phyloP scores from a whole-genome alignment of 2,113 vertebrate genomes.

The Phainopepla nitens region DNA sequence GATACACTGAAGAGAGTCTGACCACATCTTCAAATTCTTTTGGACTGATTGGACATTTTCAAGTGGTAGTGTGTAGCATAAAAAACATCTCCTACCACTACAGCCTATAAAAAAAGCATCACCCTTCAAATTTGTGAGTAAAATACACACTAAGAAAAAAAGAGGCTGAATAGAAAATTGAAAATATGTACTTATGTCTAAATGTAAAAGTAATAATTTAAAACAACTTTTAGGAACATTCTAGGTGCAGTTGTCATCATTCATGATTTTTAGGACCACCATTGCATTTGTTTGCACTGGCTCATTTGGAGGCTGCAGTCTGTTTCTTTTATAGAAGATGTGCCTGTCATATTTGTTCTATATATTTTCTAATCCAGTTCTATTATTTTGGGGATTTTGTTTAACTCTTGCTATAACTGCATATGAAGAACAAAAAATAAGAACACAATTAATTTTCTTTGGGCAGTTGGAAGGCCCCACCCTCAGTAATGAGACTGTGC shows the following conservation, averaged over 20 bases:
- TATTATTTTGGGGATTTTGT: not conserved
- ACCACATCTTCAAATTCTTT: not conserved
- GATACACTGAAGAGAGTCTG: not conserved
- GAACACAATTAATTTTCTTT: not conserved
- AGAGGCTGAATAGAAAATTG: not conserved
- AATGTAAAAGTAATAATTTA: not conserved
- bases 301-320: accelerated
- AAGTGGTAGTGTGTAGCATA: not conserved
- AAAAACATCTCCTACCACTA: not conserved
- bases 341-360: not conserved
- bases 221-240: not conserved
- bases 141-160: not conserved
- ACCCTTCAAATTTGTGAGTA: not conserved
- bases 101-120: not conserved
- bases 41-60: not conserved
- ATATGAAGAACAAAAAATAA: not conserved
- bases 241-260: not conserved
- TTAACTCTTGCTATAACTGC: not conserved
- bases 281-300: not conserved
- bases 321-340: not conserved
- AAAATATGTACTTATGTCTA: not conserved
- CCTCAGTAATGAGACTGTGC: not conserved
- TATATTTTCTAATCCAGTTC: not conserved
- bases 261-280: not conserved
- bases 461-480: not conserved